Percentiles rank a stretch among this genome's conserved stretches.
Evolutionary conservation across 2,888 invertebrate species (phyloP).

Genomic region (Gortyna flavago): DNA sequence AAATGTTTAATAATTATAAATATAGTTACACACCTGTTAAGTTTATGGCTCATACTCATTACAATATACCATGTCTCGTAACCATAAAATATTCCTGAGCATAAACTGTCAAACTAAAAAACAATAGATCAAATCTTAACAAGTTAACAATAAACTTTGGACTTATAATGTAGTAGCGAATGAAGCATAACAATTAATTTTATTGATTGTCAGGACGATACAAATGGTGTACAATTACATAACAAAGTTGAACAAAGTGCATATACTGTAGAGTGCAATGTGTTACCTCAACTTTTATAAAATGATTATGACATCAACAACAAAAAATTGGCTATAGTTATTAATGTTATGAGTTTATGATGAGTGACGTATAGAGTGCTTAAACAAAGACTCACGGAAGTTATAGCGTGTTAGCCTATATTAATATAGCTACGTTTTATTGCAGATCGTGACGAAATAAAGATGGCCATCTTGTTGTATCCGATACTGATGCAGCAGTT

Average conservation of each 20-base stretch:
- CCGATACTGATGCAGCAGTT: constrained; percentile 28
- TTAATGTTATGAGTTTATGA: constrained; percentile 14
- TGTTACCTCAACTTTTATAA: constrained; percentile 32
- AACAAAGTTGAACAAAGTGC: constrained; percentile 47
- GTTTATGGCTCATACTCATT: constrained; percentile 11
- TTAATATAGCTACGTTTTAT: constrained; percentile 35
- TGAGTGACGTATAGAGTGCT: constrained; percentile 33
- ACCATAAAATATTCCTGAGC: background rate
- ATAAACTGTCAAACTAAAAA: constrained; percentile 19
- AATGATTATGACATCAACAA: constrained; percentile 30
- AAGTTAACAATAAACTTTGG: constrained; percentile 39
- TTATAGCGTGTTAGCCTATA: constrained; percentile 55
- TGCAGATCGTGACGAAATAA: constrained; percentile 47
- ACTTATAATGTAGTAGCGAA: constrained; percentile 24
- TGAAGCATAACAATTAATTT: constrained; percentile 38
- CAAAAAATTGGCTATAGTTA: constrained; percentile 30
- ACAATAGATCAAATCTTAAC: constrained; percentile 5
- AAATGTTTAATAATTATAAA: background rate
- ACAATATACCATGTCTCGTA: background rate
- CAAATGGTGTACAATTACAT: constrained; percentile 45
- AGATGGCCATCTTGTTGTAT: constrained; percentile 46
- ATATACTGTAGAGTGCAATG: constrained; percentile 27
- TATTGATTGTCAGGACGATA: constrained; percentile 37
- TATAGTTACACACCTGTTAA: constrained; percentile 2
- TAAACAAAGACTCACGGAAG: constrained; percentile 63